Conservation (phyloP, 2,888 invertebrate species). For the Pterostichus madidus region DNA sequence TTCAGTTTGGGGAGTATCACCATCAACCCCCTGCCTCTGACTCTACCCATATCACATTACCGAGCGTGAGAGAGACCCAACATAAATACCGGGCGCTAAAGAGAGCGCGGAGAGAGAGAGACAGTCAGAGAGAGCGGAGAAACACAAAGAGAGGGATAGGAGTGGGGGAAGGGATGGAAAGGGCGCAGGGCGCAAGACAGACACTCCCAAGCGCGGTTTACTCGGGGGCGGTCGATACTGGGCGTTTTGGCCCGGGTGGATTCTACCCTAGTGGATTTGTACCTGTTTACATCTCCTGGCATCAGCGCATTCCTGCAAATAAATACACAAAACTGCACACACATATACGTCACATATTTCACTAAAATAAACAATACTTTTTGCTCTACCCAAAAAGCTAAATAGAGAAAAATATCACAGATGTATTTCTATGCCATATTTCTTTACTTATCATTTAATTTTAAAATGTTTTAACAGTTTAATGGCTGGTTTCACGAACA, state of each 20-base stretch:
- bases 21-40: slow-evolving; percentile 32
- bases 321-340: not conserved
- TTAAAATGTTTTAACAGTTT: no score
- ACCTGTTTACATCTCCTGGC: slow-evolving; percentile 42
- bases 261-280: slow-evolving; percentile 10
- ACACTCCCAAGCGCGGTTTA: slow-evolving; percentile 64
- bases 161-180: not conserved
- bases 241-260: slow-evolving; percentile 65
- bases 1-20: slow-evolving; percentile 42
- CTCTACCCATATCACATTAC: slow-evolving; percentile 51
- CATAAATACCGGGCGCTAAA: no score
- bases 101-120: not conserved
- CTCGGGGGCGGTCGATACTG: slow-evolving; percentile 69
- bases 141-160: not conserved
- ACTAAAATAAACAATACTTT: not conserved
- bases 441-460: no score
- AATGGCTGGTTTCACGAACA: no score
- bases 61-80: slow-evolving; percentile 17
- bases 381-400: not conserved
- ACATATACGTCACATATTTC: not conserved
- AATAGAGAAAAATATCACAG: not conserved
- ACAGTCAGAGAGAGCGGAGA: not conserved
- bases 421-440: no score
- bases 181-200: slow-evolving; percentile 63
- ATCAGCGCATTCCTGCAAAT: slow-evolving; percentile 33